Evolutionary conservation across 2,113 vertebrate genomes (phyloP).

Genomic region (Piaya cayana): DNA sequence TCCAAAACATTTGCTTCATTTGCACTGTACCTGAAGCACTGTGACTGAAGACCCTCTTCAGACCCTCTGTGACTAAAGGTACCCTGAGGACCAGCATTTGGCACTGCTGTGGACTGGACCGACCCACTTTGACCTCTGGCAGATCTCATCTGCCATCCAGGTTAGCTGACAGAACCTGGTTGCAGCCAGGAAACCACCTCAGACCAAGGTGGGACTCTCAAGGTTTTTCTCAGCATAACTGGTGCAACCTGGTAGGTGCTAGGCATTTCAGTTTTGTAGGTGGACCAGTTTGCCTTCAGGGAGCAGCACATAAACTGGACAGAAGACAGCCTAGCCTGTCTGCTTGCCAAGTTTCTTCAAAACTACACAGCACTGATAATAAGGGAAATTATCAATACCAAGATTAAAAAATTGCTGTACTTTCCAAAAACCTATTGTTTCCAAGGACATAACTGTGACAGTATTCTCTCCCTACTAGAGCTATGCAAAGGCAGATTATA

Average conservation of each 20-base stretch:
- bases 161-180: background rate
- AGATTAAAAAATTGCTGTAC: background rate
- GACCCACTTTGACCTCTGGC: background rate
- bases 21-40: accelerated
- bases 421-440: background rate
- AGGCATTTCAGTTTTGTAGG: background rate
- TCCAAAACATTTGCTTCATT: background rate
- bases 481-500: background rate
- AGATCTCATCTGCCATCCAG: accelerated
- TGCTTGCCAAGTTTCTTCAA: background rate
- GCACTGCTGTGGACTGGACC: background rate
- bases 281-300: background rate
- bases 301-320: background rate
- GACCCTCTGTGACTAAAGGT: background rate
- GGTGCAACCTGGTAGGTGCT: background rate
- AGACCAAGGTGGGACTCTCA: accelerated
- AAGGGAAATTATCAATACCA: background rate
- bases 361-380: background rate
- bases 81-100: background rate
- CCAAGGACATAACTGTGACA: background rate
- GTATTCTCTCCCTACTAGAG: background rate
- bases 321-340: background rate
- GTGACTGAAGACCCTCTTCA: background rate
- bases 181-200: accelerated
- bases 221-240: accelerated